Percentiles rank a stretch among this genome's conserved stretches.
Evolutionary conservation across 1,140 invertebrate species (phyloP).

Genomic region (Vanessa atalanta): DNA sequence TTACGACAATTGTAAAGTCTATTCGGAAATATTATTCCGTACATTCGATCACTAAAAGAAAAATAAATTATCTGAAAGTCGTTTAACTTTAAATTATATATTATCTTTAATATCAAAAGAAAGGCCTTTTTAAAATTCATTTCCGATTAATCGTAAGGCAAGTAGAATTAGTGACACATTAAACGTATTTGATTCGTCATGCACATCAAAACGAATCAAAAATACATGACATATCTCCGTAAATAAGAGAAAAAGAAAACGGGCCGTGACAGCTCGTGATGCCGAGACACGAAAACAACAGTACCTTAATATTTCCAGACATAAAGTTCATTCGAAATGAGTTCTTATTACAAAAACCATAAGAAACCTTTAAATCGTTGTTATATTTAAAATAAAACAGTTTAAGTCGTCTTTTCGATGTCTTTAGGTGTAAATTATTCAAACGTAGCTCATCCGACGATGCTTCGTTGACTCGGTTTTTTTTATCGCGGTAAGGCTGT

Average conservation of each 20-base stretch:
- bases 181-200: slow-evolving; percentile 35
- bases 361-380: neutral
- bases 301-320: neutral
- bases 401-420: slow-evolving; percentile 44
- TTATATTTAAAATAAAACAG: slow-evolving; percentile 7
- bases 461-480: slow-evolving; percentile 47
- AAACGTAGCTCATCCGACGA: slow-evolving; percentile 59
- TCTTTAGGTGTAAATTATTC: slow-evolving; percentile 73
- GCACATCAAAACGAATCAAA: slow-evolving; percentile 28
- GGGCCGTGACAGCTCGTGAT: slow-evolving; percentile 30
- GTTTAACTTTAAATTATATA: neutral
- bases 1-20: slow-evolving; percentile 25
- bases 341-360: neutral
- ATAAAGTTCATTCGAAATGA: neutral
- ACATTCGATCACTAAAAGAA: too few relatives aligned
- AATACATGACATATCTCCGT: slow-evolving; percentile 31
- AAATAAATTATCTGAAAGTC: neutral
- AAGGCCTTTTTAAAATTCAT: neutral
- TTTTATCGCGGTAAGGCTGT: slow-evolving; percentile 51
- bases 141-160: neutral
- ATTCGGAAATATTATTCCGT: neutral
- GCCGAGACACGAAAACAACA: slow-evolving; percentile 21
- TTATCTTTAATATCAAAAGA: too few relatives aligned
- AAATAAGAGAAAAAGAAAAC: slow-evolving; percentile 32
- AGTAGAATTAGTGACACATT: slow-evolving; percentile 17